Base-by-base conservation (phyloP, 1,140 invertebrate species). In the Drepana arcuata region DNA sequence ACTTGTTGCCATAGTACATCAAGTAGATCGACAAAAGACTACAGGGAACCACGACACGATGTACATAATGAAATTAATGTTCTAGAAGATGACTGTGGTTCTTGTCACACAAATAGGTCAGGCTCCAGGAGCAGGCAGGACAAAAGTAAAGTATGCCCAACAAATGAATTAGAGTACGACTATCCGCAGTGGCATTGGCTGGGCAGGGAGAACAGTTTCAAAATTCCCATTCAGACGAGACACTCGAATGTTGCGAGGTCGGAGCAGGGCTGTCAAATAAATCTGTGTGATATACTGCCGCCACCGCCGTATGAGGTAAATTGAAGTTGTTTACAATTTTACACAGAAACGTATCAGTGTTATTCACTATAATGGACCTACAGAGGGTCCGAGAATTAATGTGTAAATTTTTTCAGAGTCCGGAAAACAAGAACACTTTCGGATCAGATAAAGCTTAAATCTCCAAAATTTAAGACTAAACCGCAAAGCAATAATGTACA, bases 201-300 rank as follows among this genome's bases (percentile, higher is more conserved):
- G 10, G 78, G 78, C 5, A 66, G 74, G 32, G 78, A 82, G 63
- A 82, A 82, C 61, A 82, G 78, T 64, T 82, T 82, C 64, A 82
- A 79, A 72, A 82, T 79, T 62, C 74, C 78, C 45, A 72, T 79
- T 57, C 72, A 70, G 54, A 53, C 63, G 34, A 69, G 72, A 62
- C 70, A 75, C 63, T 74, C 75, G 55, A 77, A 67, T 47, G 62
- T 68, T 35, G 64, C 61, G 50, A 65, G 67, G 52, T 78, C 74
- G 41, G 78, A 82, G 41, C 78, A 79, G 53, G 71, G 71, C 58
- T 82, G 78, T 77, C 78, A 82, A 79, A 82, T 82, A 78, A 82
- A 82, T 75, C 70, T 82, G 48, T 74, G 75, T 72, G 78, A 82
- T 67, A 79, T 82, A 78, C 58, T 82, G 61, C 78, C 77, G 30